Conservation (phyloP, 2,113 vertebrate species). For the Neolamprologus brichardi region DNA sequence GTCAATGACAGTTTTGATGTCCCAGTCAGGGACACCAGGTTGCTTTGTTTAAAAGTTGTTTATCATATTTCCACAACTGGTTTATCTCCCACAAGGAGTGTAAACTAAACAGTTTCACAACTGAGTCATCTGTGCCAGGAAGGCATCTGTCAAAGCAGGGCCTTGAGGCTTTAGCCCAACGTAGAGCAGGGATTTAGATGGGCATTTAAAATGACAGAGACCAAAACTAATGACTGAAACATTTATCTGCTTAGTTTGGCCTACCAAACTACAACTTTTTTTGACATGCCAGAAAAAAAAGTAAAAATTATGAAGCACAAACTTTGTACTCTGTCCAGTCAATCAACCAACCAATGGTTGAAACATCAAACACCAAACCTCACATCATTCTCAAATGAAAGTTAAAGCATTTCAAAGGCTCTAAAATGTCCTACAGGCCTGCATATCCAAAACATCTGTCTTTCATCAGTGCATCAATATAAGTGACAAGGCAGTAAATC, state of each 20-base stretch:
- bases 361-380: not conserved
- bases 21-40: slow-evolving; percentile 1
- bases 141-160: slow-evolving; percentile 10
- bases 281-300: not conserved
- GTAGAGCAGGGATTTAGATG: not conserved
- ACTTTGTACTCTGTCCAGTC: not conserved
- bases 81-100: not conserved
- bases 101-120: not conserved
- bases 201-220: not conserved
- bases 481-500: not conserved
- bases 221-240: not conserved
- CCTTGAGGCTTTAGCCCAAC: not conserved
- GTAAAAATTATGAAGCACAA: not conserved
- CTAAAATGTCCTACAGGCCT: not conserved
- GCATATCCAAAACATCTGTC: not conserved
- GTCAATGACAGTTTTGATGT: not conserved
- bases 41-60: not conserved
- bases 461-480: not conserved
- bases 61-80: not conserved
- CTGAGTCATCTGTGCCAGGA: not conserved
- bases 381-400: not conserved
- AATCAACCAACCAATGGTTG: not conserved
- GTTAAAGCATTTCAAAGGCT: not conserved
- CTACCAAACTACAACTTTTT: not conserved
- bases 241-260: not conserved